Percentiles rank a stretch among this genome's conserved stretches.
Evolutionary conservation across 2,888 invertebrate species (phyloP).

Genomic region (Agrilus cyanescens): DNA sequence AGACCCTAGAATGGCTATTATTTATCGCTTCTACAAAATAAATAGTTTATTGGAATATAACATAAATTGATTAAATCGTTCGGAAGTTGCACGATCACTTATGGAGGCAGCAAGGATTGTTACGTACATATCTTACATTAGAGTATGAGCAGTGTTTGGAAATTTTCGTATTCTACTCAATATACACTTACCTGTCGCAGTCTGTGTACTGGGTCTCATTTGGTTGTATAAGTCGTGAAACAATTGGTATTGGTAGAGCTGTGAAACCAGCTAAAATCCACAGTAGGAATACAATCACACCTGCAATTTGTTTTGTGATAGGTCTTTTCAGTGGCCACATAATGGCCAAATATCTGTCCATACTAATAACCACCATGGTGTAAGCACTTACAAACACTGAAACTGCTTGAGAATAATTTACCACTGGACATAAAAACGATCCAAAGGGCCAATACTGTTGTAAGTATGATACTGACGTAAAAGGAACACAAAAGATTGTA

Average conservation of each 20-base stretch:
- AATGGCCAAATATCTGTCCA: slow-evolving; percentile 83
- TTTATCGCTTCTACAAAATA: too few relatives aligned
- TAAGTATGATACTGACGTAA: slow-evolving; percentile 72
- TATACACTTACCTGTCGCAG: slow-evolving; percentile 54
- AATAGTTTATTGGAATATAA: too few relatives aligned
- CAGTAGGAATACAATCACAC: slow-evolving; percentile 54
- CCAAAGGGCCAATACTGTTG: slow-evolving; percentile 87
- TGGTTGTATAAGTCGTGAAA: slow-evolving; percentile 57
- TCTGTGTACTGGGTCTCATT: slow-evolving; percentile 42
- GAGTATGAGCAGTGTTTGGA: too few relatives aligned
- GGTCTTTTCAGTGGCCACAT: slow-evolving; percentile 78
- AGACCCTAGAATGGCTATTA: too few relatives aligned
- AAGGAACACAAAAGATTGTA: slow-evolving; percentile 84
- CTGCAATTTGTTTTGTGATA: slow-evolving; percentile 60
- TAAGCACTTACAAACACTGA: slow-evolving; percentile 80
- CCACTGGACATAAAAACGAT: slow-evolving; percentile 63
- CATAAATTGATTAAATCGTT: too few relatives aligned
- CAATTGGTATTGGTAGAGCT: slow-evolving; percentile 68
- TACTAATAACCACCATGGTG: slow-evolving; percentile 80
- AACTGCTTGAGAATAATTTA: slow-evolving; percentile 71
- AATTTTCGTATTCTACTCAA: too few relatives aligned
- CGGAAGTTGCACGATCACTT: too few relatives aligned
- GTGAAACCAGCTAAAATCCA: slow-evolving; percentile 69
- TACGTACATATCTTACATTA: too few relatives aligned
- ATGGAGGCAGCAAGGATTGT: too few relatives aligned